A percentile compares a stretch with the other conserved stretches of the same genome.
Evolutionary conservation across 1,140 invertebrate species (phyloP).

Genomic region (Colletes latitarsis): DNA sequence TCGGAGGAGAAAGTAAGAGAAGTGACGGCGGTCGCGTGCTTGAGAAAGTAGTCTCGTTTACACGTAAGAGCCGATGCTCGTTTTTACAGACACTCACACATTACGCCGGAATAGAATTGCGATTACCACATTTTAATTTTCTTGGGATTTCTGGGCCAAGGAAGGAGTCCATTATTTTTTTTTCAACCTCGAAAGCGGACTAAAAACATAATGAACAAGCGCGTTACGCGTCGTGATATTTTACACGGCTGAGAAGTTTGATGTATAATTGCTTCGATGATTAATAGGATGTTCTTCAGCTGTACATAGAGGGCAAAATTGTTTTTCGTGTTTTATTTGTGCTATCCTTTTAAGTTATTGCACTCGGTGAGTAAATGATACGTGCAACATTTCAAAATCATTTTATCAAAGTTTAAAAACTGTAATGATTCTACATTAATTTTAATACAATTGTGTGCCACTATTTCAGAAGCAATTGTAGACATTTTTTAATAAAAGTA

Average conservation of each 20-base stretch:
- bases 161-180: not conserved
- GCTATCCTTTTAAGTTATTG: too few species aligned
- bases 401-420: too few species aligned
- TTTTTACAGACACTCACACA: constrained; percentile 30
- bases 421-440: too few species aligned
- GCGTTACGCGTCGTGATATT: not conserved
- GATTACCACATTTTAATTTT: constrained; percentile 52
- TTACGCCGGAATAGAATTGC: constrained; percentile 36
- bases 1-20: constrained; percentile 78
- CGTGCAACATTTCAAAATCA: too few species aligned
- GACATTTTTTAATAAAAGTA: too few species aligned
- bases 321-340: too few species aligned
- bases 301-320: too few species aligned
- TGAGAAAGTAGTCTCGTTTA: constrained; percentile 77
- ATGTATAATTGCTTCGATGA: not conserved
- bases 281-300: not conserved
- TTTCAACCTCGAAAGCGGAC: constrained; percentile 9
- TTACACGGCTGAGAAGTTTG: not conserved
- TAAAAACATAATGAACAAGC: not conserved
- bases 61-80: constrained; percentile 58
- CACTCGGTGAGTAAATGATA: too few species aligned
- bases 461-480: too few species aligned
- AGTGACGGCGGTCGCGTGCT: constrained; percentile 72
- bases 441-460: too few species aligned
- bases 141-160: constrained; percentile 29